Evolutionary conservation across 2,888 invertebrate genomes (phyloP), one percentile per base, ranked within the genome.

Genomic region (Polydesmus complanatus): DNA sequence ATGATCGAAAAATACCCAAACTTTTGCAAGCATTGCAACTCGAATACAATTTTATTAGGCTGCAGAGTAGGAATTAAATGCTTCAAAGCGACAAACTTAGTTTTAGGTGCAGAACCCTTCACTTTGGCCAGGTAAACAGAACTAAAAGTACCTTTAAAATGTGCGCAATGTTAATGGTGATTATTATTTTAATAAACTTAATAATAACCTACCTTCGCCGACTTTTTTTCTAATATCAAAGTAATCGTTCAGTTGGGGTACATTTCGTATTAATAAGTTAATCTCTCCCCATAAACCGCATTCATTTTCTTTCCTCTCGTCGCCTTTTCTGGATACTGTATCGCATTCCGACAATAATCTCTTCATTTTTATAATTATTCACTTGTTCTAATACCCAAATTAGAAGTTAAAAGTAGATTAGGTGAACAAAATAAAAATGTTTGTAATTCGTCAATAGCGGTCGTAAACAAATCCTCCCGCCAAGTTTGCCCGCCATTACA

Each of bases 21-120:
- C 63, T 74, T 69, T 56, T 72, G 81, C 66, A 92, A 78, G 70
- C 89, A 91, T 65, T 82, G 79, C 58, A 92, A 75, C 75, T 92
- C 92, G 68, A 84, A 84, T 70, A 85, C 83, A 59, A 91, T 84
- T 64, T 90, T 78, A 54, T 82, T 81, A 0, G 90, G 90, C 72
- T 88, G 88, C 64, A 86, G 85, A 1, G 90, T 91, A 2, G 91
- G 91, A 66, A 90, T 84, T 56, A 92, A 80, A 75, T 90, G 87
- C 72, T 92, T 92, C 61, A 92, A 79, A 1, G 92, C 92, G 75
- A 84, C 59, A n/a, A 27, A 54, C 18, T 37, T 89, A 73, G 81
- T 78, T 1, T 27, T 27, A 56, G 69, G 65, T 2, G 27, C 22
- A 2, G 27, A 54, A 70, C 37, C 37, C 14, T 80, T 81, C 58